A percentile compares a stretch with the other conserved stretches of the same genome.
phyloP scores from a whole-genome alignment of 2,888 invertebrate genomes.

The Norana najaformis region DNA sequence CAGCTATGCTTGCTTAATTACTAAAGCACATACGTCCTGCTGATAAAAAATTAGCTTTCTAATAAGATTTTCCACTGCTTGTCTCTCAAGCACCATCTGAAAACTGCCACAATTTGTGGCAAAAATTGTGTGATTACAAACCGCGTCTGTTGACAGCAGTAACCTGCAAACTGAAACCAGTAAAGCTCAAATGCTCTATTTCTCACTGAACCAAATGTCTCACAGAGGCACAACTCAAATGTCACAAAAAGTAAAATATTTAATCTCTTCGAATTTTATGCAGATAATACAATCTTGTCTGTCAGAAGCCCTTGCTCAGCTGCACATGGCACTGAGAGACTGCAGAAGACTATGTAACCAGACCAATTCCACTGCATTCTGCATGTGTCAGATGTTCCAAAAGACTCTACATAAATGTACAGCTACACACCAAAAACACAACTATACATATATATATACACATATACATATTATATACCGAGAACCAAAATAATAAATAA shows the following conservation, averaged over 20 bases:
- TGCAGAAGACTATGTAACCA: background rate
- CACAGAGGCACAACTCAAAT: background rate
- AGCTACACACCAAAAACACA: too few relatives aligned
- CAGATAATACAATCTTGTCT: background rate
- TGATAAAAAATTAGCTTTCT: background rate
- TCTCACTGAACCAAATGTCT: background rate
- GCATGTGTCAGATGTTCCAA: background rate
- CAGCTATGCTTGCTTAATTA: background rate
- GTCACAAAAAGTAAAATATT: too few relatives aligned
- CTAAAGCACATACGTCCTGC: background rate
- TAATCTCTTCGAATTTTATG: too few relatives aligned
- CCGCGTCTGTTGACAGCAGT: background rate
- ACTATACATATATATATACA: background rate
- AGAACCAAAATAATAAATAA: too few relatives aligned
- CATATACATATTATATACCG: too few relatives aligned
- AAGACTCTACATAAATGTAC: background rate
- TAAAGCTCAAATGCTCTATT: background rate
- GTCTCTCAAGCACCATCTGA: background rate
- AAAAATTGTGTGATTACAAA: background rate
- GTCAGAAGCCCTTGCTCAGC: background rate
- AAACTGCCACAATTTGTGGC: background rate
- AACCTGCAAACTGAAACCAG: background rate
- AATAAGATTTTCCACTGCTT: too few relatives aligned
- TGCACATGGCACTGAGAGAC: background rate
- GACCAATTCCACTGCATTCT: background rate